Evolutionary conservation across 2,797 vertebrate species (phyloP).

Genomic region (Sebastes paucispinis): DNA sequence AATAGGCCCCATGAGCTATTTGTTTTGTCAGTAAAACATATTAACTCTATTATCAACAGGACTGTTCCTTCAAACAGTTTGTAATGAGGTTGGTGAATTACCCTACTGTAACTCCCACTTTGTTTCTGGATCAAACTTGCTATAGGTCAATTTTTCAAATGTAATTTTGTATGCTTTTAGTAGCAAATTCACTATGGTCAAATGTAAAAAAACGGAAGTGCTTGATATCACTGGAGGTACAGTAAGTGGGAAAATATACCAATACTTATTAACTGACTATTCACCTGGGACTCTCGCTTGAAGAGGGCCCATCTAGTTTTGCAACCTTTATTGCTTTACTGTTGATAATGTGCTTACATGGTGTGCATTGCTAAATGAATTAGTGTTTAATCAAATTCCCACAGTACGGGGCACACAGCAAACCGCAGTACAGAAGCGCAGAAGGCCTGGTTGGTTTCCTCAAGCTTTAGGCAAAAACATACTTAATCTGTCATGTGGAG

Average conservation of each 20-base stretch:
- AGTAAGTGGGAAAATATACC: neutral
- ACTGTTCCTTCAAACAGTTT: neutral
- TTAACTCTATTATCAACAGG: neutral
- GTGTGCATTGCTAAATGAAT: constrained; percentile 8
- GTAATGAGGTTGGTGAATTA: neutral
- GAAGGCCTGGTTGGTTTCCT: neutral
- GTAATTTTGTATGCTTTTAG: neutral
- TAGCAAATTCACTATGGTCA: neutral
- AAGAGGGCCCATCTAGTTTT: neutral
- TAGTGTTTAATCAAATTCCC: constrained; percentile 19
- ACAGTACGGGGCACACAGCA: neutral
- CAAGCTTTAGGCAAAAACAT: constrained; percentile 1
- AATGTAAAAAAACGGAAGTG: neutral
- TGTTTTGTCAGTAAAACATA: neutral
- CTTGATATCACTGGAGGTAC: neutral
- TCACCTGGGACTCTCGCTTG: neutral
- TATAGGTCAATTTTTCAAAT: neutral
- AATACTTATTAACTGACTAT: neutral
- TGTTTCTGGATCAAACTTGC: neutral
- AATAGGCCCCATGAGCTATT: neutral
- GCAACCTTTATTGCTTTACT: neutral
- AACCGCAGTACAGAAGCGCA: neutral
- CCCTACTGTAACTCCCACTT: no score
- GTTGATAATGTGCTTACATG: neutral
- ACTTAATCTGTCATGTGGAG: neutral